Conservation (phyloP, 2,888 invertebrate species). For the Cecidostiba fungosa region DNA sequence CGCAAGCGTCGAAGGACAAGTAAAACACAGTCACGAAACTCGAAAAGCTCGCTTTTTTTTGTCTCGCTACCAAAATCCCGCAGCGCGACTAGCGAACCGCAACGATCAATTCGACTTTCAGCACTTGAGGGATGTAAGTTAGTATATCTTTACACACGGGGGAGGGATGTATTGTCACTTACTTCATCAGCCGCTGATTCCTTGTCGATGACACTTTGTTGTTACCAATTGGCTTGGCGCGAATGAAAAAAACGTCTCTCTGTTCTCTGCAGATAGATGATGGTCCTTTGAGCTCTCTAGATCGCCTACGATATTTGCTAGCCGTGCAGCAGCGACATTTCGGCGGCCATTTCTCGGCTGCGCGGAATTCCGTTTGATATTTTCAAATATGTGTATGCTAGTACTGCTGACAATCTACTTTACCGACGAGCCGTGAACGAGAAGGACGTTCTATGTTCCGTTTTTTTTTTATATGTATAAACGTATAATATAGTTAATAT, state of each 20-base stretch:
- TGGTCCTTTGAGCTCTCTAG: neutral
- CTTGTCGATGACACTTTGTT: conserved; percentile 24
- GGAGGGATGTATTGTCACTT: conserved; percentile 17
- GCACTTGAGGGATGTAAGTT: neutral
- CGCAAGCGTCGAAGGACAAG: neutral
- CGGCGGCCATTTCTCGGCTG: conserved; percentile 57
- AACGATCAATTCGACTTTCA: conserved; percentile 40
- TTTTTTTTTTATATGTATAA: neutral
- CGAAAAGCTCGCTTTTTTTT: neutral
- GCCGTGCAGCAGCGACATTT: conserved; percentile 57
- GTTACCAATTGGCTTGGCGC: neutral
- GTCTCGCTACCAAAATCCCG: neutral
- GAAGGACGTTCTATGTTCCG: neutral
- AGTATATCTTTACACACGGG: neutral
- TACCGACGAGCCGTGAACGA: neutral
- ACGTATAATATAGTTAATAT: neutral
- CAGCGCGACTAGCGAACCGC: neutral
- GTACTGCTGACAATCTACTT: neutral
- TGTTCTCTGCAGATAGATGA: neutral
- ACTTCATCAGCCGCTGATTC: conserved; percentile 51
- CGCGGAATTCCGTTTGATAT: conserved; percentile 26
- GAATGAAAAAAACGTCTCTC: neutral
- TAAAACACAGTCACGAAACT: neutral
- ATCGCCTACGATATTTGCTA: conserved; percentile 29
- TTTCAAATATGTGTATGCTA: neutral